Conservation (phyloP, 2,888 invertebrate species). For the Chloroclysta siterata region DNA sequence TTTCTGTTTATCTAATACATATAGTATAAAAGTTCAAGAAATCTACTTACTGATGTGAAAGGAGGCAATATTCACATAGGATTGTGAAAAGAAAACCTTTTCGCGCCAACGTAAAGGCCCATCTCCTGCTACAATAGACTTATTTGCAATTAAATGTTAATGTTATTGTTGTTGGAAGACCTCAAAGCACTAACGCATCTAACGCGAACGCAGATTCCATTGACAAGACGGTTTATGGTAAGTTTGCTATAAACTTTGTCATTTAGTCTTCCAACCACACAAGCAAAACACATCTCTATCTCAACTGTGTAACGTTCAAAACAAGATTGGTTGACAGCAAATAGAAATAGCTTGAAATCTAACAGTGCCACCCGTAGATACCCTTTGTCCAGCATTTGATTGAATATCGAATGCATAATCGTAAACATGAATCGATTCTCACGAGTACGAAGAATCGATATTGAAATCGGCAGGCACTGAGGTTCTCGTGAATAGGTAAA, state of each 20-base stretch:
- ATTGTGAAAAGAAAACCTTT: constrained; percentile 35
- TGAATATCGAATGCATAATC: constrained; percentile 76
- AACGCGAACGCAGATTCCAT: constrained; percentile 52
- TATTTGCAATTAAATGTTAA: constrained; percentile 60
- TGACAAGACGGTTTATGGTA: constrained; percentile 60
- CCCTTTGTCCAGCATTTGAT: constrained; percentile 71
- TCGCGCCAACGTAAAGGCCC: constrained; percentile 34
- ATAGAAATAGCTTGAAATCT: constrained; percentile 42
- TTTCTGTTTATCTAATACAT: too few species aligned
- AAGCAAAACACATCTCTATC: constrained; percentile 23
- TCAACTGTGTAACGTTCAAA: constrained; percentile 24
- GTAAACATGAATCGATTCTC: constrained; percentile 74
- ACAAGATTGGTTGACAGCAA: constrained; percentile 15
- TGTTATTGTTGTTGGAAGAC: constrained; percentile 54
- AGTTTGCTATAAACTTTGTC: constrained; percentile 53
- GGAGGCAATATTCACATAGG: constrained; percentile 27
- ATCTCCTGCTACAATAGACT: constrained; percentile 45
- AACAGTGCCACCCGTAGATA: constrained; percentile 53
- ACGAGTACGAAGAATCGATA: constrained; percentile 66
- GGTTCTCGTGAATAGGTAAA: constrained; percentile 49
- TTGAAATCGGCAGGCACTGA: constrained; percentile 63
- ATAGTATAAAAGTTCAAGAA: constrained; percentile 25
- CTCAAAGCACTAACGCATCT: constrained; percentile 50
- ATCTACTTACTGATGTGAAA: constrained; percentile 31
- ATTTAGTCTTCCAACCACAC: constrained; percentile 13